Evolutionary conservation across 2,113 vertebrate genomes (phyloP).

Genomic region (Epinephelus fuscoguttatus): DNA sequence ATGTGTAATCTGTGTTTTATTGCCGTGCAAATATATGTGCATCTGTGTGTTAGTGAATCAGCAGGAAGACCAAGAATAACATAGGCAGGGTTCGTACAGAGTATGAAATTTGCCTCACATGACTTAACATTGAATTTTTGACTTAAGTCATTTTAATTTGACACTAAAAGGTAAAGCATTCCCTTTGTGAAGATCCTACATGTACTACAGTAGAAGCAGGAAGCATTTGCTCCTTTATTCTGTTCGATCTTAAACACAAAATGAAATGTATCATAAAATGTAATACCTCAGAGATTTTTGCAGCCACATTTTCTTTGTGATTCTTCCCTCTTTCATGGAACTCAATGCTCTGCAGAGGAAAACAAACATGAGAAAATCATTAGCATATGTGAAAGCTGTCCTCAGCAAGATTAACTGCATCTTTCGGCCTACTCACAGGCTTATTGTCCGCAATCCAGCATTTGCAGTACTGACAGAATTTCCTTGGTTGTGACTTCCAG

Average conservation of each 20-base stretch:
- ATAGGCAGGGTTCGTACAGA: neutral
- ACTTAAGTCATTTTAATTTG: no score
- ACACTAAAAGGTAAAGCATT: no score
- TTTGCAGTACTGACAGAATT: conserved; percentile 99
- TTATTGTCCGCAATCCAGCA: conserved; percentile 99
- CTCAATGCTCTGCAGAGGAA: conserved; percentile 88
- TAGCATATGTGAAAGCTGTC: neutral
- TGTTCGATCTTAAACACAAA: neutral
- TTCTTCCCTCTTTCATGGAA: conserved; percentile 99
- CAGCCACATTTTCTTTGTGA: conserved; percentile 98
- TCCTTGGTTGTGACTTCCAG: conserved; percentile 99
- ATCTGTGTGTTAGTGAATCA: no score
- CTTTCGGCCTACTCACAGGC: conserved; percentile 86
- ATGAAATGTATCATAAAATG: neutral
- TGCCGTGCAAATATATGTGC: neutral
- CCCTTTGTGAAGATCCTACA: no score
- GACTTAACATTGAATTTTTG: no score
- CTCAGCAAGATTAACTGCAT: neutral
- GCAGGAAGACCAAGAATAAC: neutral
- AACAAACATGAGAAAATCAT: neutral
- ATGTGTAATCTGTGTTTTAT: neutral
- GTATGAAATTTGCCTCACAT: neutral
- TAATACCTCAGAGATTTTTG: conserved; percentile 93
- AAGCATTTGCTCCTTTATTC: neutral
- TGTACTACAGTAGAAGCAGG: neutral